Evolutionary conservation across 2,113 vertebrate species (phyloP).

Genomic region (Chaetodon auriga): DNA sequence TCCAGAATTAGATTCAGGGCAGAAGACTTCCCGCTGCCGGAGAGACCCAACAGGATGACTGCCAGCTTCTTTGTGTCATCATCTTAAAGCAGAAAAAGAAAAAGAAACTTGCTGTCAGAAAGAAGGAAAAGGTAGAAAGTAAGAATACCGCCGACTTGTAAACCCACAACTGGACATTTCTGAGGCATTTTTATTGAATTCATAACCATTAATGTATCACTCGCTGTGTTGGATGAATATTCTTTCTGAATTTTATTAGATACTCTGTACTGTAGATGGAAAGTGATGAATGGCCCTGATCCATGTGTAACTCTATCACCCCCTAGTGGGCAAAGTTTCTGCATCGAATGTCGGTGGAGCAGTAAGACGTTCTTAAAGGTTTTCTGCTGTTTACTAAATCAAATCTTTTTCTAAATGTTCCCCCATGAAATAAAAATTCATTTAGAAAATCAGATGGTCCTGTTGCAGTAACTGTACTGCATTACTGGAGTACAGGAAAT

Average conservation of each 20-base stretch:
- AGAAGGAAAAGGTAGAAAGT: not conserved
- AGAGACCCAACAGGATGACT: slow-evolving; percentile 62
- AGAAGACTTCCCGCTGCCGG: slow-evolving; percentile 68
- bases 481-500: not conserved
- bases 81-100: slow-evolving; percentile 6
- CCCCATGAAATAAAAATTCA: not conserved
- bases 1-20: slow-evolving; percentile 49
- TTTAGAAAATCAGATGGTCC: not conserved
- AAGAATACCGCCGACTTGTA: not conserved
- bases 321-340: slow-evolving; percentile 21
- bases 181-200: not conserved
- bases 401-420: not conserved
- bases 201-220: no score
- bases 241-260: no score
- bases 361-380: not conserved
- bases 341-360: not conserved
- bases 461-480: not conserved
- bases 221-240: no score
- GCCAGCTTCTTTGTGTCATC: slow-evolving; percentile 41
- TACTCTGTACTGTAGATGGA: not conserved
- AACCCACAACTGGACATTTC: not conserved
- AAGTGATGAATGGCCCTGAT: not conserved
- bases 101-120: slow-evolving; percentile 8
- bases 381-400: not conserved
- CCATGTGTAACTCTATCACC: slow-evolving; percentile 11